Percentiles rank a stretch among this genome's conserved stretches.
These are phyloP conservation scores for Eidolon helvum DNA, from an alignment of 2,113 vertebrate species.

Conservation along the genomic window DNA sequence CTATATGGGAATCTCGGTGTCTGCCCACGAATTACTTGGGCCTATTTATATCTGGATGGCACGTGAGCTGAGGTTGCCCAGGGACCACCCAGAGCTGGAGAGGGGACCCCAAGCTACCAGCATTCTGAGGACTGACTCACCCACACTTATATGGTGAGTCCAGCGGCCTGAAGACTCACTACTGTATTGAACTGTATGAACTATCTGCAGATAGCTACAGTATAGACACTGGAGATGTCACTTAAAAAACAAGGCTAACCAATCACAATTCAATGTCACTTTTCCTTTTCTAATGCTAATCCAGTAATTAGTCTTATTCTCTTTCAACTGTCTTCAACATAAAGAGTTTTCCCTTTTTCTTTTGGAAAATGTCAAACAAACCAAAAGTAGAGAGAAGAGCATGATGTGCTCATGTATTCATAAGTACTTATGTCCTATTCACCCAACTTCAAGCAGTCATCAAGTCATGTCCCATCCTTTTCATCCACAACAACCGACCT, in stretches of 20 bases:
- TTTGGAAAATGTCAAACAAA: conserved; percentile 5
- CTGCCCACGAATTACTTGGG: neutral
- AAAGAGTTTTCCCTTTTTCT: neutral
- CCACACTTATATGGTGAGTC: neutral
- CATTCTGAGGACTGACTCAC: neutral
- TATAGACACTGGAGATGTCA: neutral
- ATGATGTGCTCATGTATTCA: too few species aligned
- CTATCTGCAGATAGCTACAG: neutral
- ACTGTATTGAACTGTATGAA: neutral
- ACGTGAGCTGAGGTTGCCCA: neutral
- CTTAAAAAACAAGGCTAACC: neutral
- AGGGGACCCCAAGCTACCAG: neutral
- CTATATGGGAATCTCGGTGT: neutral
- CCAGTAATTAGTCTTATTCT: neutral
- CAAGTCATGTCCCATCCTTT: neutral
- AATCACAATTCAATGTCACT: neutral
- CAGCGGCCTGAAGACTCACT: neutral
- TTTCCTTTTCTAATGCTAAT: neutral
- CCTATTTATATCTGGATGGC: neutral
- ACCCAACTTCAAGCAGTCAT: neutral
- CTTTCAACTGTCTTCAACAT: neutral
- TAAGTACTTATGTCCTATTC: neutral
- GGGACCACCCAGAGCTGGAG: neutral
- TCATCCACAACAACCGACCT: neutral
- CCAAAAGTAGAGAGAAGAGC: neutral